Evolutionary conservation across 2,888 invertebrate genomes (phyloP), one percentile per base, ranked within the genome.

Genomic region (Lasioglossum zephyrum): DNA sequence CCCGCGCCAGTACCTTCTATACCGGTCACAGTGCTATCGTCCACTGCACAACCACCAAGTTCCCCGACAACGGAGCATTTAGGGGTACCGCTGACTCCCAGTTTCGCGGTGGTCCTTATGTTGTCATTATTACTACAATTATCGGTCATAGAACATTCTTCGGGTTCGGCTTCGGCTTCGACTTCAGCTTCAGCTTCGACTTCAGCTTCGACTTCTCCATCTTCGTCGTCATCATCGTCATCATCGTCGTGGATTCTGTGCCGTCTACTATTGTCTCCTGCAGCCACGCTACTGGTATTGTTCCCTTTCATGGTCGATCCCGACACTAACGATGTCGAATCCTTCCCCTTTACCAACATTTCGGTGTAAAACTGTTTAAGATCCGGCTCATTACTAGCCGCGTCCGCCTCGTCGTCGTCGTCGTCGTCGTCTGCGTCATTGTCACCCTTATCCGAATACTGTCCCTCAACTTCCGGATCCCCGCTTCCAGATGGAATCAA

Each of bases 321-420:
- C 4, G 87, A 75, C 9, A 90, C 84, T 26, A 89, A 78, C 6
- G 91, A 85, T 4, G 87, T 75, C 0, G 89, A 84, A 63, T 89
- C 90, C 26, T 91, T 91, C 1, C 92, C 93, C 69, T 94, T 94
- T 4, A 93, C 93, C 91, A 94, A 89, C 93, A 95, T 94, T 79
- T 95, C 95, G 0, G 94, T 94, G 76, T 95, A 95, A 88, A 95
- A 95, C 84, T 95, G 94, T 53, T 95, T 94, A 73, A 95, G 91
- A 86, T 94, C 93, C 2, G 95, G 91, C 69, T 93, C 94, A 36
- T 92, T 91, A 79, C 88, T 93, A 47, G 86, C 86, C 4, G 91
- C 91, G 70, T 94, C 94, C 13, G 94, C 94, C n/a, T 94, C 93
- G 26, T 94, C 94, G 2, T 94, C 95, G 22, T 94, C 94, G 41